phyloP scores from a whole-genome alignment of 2,888 invertebrate species.

The Unio pictorum region DNA sequence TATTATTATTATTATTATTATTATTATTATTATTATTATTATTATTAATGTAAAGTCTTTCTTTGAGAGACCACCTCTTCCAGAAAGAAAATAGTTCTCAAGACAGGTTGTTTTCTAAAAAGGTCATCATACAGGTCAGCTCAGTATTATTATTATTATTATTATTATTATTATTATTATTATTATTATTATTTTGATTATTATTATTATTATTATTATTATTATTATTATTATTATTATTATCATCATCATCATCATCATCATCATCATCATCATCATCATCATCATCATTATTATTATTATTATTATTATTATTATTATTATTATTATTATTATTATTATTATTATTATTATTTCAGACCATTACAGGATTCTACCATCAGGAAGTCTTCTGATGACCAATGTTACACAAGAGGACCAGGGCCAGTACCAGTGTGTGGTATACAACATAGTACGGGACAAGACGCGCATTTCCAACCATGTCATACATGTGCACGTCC shows the following conservation, averaged over 20 bases:
- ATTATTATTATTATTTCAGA: slow-evolving; percentile 29
- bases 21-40: too few species aligned
- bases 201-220: too few species aligned
- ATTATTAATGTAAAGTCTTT: too few species aligned
- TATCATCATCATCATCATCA: too few species aligned
- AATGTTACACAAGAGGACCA: slow-evolving; percentile 31
- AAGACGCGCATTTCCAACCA: slow-evolving; percentile 35
- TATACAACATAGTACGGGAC: slow-evolving; percentile 35
- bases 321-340: neutral
- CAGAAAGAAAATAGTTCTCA: too few species aligned
- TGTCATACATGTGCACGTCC: slow-evolving; percentile 35
- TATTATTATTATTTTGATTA: slow-evolving; percentile 3
- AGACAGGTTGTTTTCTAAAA: too few species aligned
- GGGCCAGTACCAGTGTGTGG: slow-evolving; percentile 45
- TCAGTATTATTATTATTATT: too few species aligned
- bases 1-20: too few species aligned
- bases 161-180: neutral
- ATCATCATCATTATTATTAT: slow-evolving; percentile 1
- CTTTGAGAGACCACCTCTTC: too few species aligned
- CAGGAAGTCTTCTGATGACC: slow-evolving; percentile 39
- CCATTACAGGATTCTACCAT: slow-evolving; percentile 42
- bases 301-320: neutral
- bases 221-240: neutral
- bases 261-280: too few species aligned
- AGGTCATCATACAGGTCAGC: too few species aligned